Evolutionary conservation across 2,888 invertebrate genomes (phyloP), one percentile per base, ranked within the genome.

Genomic region (Mesoligia furuncula): DNA sequence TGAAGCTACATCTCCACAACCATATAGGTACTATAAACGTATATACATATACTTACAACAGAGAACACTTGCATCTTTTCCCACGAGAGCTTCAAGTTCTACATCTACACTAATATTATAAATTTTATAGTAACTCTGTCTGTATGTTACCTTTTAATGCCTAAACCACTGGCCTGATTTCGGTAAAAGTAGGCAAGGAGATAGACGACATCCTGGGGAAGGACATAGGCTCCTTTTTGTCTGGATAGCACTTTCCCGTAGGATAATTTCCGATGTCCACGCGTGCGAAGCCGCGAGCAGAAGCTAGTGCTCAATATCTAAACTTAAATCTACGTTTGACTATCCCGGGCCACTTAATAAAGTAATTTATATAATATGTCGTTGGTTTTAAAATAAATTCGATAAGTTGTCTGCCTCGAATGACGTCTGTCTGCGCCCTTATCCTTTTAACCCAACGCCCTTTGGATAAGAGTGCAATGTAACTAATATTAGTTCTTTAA

Each of bases 391-490:
- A 69, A 80, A 85, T 80, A 82, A 82, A 86, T 83, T 84, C 80
- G 79, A 87, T 85, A 85, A 83, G 70, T 85, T 85, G 77, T 75
- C 80, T 80, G 80, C 80, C 78, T 75, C 77, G 84, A 90, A 91
- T 87, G 89, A 85, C 90, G 86, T 88, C 83, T 83, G 92, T 93
- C 93, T 93, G 88, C 89, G 91, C 85, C 93, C 92, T 92, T 89
- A 84, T 92, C 87, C 91, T 90, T 90, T 92, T 85, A 88, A 90
- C 89, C 85, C 73, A 27, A 66, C 81, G 89, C 79, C 92, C 90
- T 90, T 87, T 72, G 70, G 51, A 79, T 75, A 61, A 75, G 77
- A 84, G 86, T 86, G 85, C 84, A 59, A 85, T 77, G 82, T 59
- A 87, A 87, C 86, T 73, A 39, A 57, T 75, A 74, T 42, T 59